Evolutionary conservation across 2,888 invertebrate species (phyloP), one percentile per base, ranked within the genome.

Genomic region (Galerucella pusilla): DNA sequence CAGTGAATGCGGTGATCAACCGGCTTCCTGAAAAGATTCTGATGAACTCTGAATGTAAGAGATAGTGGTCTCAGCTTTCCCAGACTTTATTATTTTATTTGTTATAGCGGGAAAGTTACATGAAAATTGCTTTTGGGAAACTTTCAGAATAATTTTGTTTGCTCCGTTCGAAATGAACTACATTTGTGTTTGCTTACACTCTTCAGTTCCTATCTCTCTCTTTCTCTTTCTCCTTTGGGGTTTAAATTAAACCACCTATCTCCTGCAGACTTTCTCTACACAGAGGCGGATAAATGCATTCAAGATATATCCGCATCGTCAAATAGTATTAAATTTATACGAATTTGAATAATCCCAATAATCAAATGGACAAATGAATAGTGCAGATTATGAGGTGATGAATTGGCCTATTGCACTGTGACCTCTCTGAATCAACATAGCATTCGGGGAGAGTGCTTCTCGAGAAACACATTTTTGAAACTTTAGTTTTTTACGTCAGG

Each of bases 21-120:
- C 79, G 81, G 83, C 83, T 82, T 83, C 81, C 82, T 84, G 84
- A 84, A 85, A 85, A 81, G 84, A 77, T 80, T 68, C 79, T 85
- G 85, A 85, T 85, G 85, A 85, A 84, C 84, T 78, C 80, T 83
- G 84, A 83, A 85, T 84, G 84, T 84, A 84, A 84, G 84, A 81
- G 84, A 84, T 83, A 85, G 84, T 80, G 83, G 83, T 78, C 79
- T 81, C 80, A 79, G 77, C 77, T 80, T 80, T 82, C 78, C 74
- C 78, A 75, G 74, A 77, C 80, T 83, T 82, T 76, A 76, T 79
- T 79, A 77, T 74, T 79, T 75, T 76, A 75, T 77, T 77, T 76
- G 79, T 77, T 71, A 74, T 77, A 76, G 75, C 75, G 73, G 70
- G 75, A 74, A 79, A 79, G 73, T 79, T 77, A 77, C 79, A 73